Evolutionary conservation across 2,113 vertebrate species (phyloP).

Genomic region (Leuciscus idus): DNA sequence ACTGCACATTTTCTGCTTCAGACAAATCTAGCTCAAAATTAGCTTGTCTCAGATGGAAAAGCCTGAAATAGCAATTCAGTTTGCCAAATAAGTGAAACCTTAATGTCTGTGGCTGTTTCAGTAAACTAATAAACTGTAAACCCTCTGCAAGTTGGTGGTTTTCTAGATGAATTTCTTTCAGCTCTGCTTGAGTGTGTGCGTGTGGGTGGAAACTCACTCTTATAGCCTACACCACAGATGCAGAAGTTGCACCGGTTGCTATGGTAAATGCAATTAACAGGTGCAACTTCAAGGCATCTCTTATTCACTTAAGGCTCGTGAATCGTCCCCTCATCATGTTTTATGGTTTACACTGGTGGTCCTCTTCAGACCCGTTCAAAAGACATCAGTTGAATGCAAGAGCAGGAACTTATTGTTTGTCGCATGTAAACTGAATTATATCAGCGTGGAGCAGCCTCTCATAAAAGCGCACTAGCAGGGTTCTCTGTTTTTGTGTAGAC

Average conservation of each 20-base stretch:
- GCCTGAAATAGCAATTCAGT: background rate
- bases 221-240: slow-evolving; percentile 14
- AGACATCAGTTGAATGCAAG: slow-evolving; percentile 10
- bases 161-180: background rate
- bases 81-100: background rate
- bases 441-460: slow-evolving; percentile 17
- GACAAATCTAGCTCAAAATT: background rate
- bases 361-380: slow-evolving; percentile 16
- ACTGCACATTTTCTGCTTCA: background rate
- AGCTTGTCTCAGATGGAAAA: background rate
- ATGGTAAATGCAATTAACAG: slow-evolving; percentile 55
- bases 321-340: slow-evolving; percentile 8
- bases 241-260: slow-evolving; percentile 47
- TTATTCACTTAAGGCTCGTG: slow-evolving; percentile 21
- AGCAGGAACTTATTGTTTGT: background rate
- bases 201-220: slow-evolving; percentile 43
- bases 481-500: slow-evolving; percentile 22
- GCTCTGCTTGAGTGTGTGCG: background rate
- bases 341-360: slow-evolving; percentile 28
- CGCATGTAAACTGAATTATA: slow-evolving; percentile 39
- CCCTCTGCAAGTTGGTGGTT: background rate
- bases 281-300: slow-evolving; percentile 41
- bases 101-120: background rate
- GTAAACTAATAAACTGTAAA: background rate
- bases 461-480: background rate